Base-by-base conservation (phyloP, 2,113 vertebrate species). In the Dasypus novemcinctus region DNA sequence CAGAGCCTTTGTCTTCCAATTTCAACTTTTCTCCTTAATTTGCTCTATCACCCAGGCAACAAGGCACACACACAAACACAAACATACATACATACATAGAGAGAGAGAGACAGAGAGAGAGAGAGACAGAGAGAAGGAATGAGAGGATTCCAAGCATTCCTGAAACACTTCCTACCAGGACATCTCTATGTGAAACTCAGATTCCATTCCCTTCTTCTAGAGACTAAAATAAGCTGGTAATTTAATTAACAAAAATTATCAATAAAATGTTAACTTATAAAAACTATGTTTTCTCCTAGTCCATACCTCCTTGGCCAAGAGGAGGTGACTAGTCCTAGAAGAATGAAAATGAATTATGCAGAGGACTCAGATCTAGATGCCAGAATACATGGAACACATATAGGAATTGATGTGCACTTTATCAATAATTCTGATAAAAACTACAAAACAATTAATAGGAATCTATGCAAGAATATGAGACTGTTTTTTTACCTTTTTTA, bases 401-500 rank as follows among this genome's bases (percentile, higher is more conserved):
- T 27, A 46, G 9, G 8, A 87, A 66, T 43, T 87, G 5, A 74
- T 5, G 8, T 38, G 5, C 1, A 46, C 29, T 81, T 64, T 49
- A 54, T 29, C n/a, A 36, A 13, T 23, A 63, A 81, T 71, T 87
- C n/a, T 71, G 43, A 92, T 94, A 86, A 93, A 90, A 33, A 12
- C 63, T 80, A 46, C 41, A 63, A 79, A 91, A 74, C 9, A 13
- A 93, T 27, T 72, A 54, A 63, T 13, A n/a, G 5, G 68, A 78
- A 72, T 72, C 21, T 21, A 78, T 87, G 87, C 23, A 82, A 33
- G 23, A 36, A 64, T 21, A 72, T 54, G 7, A 82, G 23, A 80
- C 41, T 76, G 63, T 59, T 96, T 93, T 95, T 93, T 25, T 81
- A 87, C 68, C 72, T 87, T 72, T 83, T 95, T 87, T 94, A 94